These are phyloP conservation scores for Ginglymostoma cirratum DNA, from an alignment of 2,113 vertebrate genomes.

Conservation along the genomic window DNA sequence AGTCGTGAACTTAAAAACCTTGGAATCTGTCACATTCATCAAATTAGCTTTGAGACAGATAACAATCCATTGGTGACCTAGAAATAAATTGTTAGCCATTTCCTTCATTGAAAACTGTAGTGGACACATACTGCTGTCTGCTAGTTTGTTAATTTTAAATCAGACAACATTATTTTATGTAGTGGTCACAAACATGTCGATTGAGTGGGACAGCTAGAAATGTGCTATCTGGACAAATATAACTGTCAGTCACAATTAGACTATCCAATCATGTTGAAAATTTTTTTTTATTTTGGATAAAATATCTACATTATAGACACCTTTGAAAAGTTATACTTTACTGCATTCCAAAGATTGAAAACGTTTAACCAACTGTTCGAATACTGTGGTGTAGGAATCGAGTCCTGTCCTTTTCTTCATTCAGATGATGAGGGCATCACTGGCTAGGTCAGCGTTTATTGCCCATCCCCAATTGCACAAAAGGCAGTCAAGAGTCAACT, in stretches of 20 bases:
- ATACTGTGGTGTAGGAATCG: not conserved
- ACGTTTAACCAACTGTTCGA: not conserved
- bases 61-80: not conserved
- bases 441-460: too few species aligned
- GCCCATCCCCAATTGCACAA: too few species aligned
- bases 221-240: not conserved
- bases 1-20: not conserved
- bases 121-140: not conserved
- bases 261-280: not conserved
- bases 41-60: not conserved
- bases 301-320: not conserved
- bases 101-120: too few species aligned
- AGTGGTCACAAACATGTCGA: not conserved
- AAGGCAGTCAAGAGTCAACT: too few species aligned
- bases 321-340: not conserved
- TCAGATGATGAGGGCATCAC: too few species aligned
- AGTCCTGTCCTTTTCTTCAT: not conserved
- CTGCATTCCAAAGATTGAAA: conserved; percentile 6
- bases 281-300: not conserved
- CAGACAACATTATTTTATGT: not conserved
- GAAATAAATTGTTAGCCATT: not conserved
- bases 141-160: not conserved
- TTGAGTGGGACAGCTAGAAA: not conserved
- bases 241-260: not conserved
- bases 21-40: not conserved